Percentiles rank a stretch among this genome's conserved stretches.
These are phyloP conservation scores for Elmis aenea DNA, from an alignment of 2,888 invertebrate species.

Conservation along the genomic window DNA sequence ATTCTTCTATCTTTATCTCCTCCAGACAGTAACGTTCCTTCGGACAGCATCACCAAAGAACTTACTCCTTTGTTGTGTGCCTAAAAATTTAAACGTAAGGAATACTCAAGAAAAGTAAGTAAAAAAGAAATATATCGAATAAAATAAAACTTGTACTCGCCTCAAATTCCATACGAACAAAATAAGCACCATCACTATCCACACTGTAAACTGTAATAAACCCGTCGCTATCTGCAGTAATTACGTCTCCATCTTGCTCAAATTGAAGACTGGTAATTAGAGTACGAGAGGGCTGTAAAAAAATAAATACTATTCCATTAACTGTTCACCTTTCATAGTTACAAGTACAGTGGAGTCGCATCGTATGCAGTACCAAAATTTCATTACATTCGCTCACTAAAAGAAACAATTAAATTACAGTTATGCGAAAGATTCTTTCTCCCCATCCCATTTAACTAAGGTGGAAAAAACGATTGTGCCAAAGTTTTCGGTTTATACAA, in stretches of 20 bases:
- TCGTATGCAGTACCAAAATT: too few relatives aligned
- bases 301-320: background rate
- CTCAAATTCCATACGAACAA: slow-evolving; percentile 83
- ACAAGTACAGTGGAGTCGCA: too few relatives aligned
- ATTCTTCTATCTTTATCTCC: slow-evolving; percentile 88
- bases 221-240: slow-evolving; percentile 88
- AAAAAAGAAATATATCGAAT: background rate
- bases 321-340: background rate
- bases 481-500: too few relatives aligned
- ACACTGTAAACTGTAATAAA: slow-evolving; percentile 88
- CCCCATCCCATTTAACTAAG: too few relatives aligned
- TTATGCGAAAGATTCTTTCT: slow-evolving; percentile 1
- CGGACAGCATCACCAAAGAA: slow-evolving; percentile 80
- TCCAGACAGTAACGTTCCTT: slow-evolving; percentile 84
- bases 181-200: slow-evolving; percentile 84
- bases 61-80: slow-evolving; percentile 85
- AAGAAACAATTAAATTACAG: slow-evolving; percentile 2
- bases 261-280: slow-evolving; percentile 84
- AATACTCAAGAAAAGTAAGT: background rate
- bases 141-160: slow-evolving; percentile 37
- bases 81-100: slow-evolving; percentile 37
- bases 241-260: slow-evolving; percentile 86
- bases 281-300: slow-evolving; percentile 69
- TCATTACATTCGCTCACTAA: background rate
- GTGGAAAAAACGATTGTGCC: too few relatives aligned